A percentile compares a stretch with the other conserved stretches of the same genome.
Evolutionary conservation across 2,888 invertebrate species (phyloP).

Genomic region (Platerodrilus igneus): DNA sequence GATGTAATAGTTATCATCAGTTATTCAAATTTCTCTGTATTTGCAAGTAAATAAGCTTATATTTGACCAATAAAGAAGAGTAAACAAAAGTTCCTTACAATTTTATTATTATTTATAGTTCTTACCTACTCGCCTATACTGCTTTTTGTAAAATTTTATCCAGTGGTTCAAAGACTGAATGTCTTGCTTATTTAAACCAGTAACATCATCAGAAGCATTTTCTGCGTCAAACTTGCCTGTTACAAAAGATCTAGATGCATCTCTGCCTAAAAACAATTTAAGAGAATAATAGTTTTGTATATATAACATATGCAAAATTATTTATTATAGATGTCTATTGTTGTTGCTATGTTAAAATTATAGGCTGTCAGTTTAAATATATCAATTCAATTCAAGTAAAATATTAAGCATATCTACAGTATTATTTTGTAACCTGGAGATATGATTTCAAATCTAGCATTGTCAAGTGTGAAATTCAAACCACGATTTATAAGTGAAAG

Average conservation of each 20-base stretch:
- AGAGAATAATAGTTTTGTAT: no score
- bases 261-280: constrained; percentile 62
- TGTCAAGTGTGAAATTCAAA: no score
- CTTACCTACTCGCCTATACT: constrained; percentile 77
- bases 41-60: constrained; percentile 4
- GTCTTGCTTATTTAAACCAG: constrained; percentile 64
- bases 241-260: constrained; percentile 86
- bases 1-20: constrained; percentile 1
- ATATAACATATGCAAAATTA: background rate
- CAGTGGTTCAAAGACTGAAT: constrained; percentile 72
- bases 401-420: no score
- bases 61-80: no score
- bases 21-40: background rate
- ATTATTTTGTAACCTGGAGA: no score
- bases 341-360: no score
- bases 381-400: no score
- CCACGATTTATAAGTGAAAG: no score
- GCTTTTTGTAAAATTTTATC: constrained; percentile 77
- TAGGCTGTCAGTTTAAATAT: no score
- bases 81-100: constrained; percentile 7
- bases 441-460: no score
- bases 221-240: constrained; percentile 81
- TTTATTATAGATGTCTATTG: no score
- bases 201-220: constrained; percentile 70
- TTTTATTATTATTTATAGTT: constrained; percentile 30